Evolutionary conservation across 1,140 invertebrate genomes (phyloP), one percentile per base, ranked within the genome.

Genomic region (Procambarus virginalis): DNA sequence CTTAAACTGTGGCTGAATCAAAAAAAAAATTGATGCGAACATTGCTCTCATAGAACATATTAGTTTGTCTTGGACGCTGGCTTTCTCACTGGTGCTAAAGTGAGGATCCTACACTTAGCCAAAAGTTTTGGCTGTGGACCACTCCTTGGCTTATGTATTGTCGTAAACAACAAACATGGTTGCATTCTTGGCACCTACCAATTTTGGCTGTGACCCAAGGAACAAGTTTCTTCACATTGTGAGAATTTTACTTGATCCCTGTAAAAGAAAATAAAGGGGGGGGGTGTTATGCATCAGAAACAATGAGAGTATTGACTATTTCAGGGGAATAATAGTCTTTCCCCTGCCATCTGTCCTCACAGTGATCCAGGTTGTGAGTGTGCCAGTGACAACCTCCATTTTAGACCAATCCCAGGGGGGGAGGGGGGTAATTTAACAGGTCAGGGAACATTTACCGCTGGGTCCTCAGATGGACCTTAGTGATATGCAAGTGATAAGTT

Each of bases 131-230:
- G 17, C 64, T 17, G 3, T 68, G 5, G 5, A 8, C n/a, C n/a
- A 34, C 68, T 34, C 68, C 17, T 64, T 73, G 64, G 68, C 22
- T 51, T n/a, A 58, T n/a, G 78, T 80, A n/a, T 80, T 80, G 49
- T 80, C 78, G 78, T n/a, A 58, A 55, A 80, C 49, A 80, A 58
- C 68, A 68, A 68, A 78, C n/a, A 55, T 55, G 78, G 78, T 80
- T 58, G 78, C 78, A 80, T 58, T 80, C 55, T 80, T 80, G 78
- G 78, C 78, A 58, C 78, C 78, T 80, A 46, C 55, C 78, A 80
- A 12, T 80, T 80, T 80, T 80, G 78, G 78, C 78, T 80, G 78
- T 80, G 78, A 80, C 78, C 49, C 5, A 55, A 80, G 78, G 78
- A 80, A 80, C 78, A 80, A 80, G 78, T 80, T 58, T 55, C 55